These are phyloP conservation scores for Drosophila conformis DNA, from an alignment of 2,888 invertebrate species.

Conservation along the genomic window DNA sequence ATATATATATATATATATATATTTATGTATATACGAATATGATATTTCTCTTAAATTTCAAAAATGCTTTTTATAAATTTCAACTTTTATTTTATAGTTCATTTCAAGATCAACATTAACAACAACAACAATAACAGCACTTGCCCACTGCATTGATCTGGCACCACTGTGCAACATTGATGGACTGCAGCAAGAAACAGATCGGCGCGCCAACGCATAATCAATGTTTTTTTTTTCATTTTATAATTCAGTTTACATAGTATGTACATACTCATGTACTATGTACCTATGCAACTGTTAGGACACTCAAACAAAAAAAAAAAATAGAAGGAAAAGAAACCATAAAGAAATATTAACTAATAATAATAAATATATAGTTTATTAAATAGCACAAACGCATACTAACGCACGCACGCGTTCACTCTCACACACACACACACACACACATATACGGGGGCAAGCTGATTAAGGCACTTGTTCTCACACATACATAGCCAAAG, in stretches of 20 bases:
- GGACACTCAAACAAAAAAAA: conserved; percentile 3
- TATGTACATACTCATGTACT: background rate
- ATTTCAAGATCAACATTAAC: background rate
- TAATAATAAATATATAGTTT: conserved; percentile 25
- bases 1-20: background rate
- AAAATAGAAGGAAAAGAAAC: conserved; percentile 4
- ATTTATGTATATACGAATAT: background rate
- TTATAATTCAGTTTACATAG: conserved; percentile 19
- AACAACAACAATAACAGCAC: conserved; percentile 10
- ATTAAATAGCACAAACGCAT: conserved; percentile 42
- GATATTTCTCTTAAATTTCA: background rate
- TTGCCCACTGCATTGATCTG: conserved; percentile 11
- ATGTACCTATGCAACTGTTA: conserved; percentile 4
- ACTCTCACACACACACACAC: conserved; percentile 21
- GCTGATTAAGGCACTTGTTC: conserved; percentile 62
- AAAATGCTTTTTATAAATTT: background rate
- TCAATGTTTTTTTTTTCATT: conserved; percentile 28
- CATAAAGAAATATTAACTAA: conserved; percentile 13
- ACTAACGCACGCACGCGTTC: conserved; percentile 44
- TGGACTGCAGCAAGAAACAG: conserved; percentile 10
- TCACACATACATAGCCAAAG: conserved; percentile 28
- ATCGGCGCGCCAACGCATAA: conserved; percentile 36
- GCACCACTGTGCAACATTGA: conserved; percentile 43
- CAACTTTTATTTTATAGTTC: conserved; percentile 19
- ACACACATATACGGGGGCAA: conserved; percentile 29